These are phyloP conservation scores for Onychomys arenicola DNA, from an alignment of 2,797 vertebrate genomes.

Conservation along the genomic window DNA sequence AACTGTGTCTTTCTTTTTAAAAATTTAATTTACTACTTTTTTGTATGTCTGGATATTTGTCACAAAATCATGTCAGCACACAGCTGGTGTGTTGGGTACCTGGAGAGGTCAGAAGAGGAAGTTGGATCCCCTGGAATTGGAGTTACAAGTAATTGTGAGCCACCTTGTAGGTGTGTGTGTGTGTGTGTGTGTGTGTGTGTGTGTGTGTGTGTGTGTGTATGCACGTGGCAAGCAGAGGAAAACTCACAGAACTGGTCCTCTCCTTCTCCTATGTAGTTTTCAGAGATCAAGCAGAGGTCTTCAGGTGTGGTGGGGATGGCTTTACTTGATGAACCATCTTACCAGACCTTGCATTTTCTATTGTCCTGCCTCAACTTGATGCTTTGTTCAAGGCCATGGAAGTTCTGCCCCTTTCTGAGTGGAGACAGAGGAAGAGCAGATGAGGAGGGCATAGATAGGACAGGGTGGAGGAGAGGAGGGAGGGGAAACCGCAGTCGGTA, in stretches of 20 bases:
- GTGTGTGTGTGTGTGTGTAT: background rate
- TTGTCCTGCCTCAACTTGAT: background rate
- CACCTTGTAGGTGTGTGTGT: no score
- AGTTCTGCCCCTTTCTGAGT: no score
- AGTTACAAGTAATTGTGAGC: no score
- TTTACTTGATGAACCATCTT: background rate
- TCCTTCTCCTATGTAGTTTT: background rate
- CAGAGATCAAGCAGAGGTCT: background rate
- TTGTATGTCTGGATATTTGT: background rate
- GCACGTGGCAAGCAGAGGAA: background rate
- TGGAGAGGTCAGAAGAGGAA: background rate
- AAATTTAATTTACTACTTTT: background rate
- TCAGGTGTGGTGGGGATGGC: background rate
- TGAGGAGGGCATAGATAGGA: no score
- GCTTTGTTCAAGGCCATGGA: no score
- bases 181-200: background rate
- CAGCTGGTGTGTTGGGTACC: background rate
- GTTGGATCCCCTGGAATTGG: background rate
- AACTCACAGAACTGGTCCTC: background rate
- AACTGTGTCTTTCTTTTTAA: background rate
- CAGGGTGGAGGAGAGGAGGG: no score
- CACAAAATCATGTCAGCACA: no score
- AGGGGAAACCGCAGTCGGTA: no score
- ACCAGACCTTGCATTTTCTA: background rate
- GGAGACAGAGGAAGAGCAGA: no score